Evolutionary conservation across 2,113 vertebrate species (phyloP).

Genomic region (Saguinus midas): DNA sequence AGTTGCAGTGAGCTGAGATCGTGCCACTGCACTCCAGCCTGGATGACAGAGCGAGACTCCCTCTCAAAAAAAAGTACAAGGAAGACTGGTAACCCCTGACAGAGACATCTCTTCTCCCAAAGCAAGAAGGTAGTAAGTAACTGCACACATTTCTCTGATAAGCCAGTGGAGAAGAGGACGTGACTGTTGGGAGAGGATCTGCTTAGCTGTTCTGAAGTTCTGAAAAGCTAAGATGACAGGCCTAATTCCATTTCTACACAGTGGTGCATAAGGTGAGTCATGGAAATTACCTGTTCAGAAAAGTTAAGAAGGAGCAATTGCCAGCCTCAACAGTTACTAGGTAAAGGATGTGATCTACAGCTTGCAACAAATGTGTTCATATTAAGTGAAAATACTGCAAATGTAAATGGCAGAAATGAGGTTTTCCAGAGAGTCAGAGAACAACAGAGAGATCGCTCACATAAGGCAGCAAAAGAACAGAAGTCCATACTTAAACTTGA

Average conservation of each 20-base stretch:
- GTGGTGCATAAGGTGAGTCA: not conserved
- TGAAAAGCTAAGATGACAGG: not conserved
- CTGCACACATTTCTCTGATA: not conserved
- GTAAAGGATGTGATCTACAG: fast-evolving
- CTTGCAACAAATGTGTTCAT: not conserved
- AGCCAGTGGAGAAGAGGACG: not conserved
- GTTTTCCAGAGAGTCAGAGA: not conserved
- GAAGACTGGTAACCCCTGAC: not conserved
- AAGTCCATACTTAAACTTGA: not conserved
- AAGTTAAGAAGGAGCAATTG: not conserved
- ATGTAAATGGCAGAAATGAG: not conserved
- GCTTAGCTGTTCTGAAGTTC: not conserved
- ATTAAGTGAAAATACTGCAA: not conserved
- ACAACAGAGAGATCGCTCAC: not conserved
- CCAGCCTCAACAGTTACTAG: not conserved
- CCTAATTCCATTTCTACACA: not conserved
- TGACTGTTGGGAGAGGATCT: not conserved
- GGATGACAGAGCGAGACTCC: no score
- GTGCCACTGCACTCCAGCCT: no score
- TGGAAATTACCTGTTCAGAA: not conserved
- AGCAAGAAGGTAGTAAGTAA: not conserved
- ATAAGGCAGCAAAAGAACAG: not conserved
- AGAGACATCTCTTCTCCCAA: not conserved
- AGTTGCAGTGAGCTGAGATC: no score
- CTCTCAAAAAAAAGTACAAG: not conserved